A percentile compares a stretch with the other conserved stretches of the same genome.
phyloP scores from a whole-genome alignment of 2,113 vertebrate species.

The Neomonachus schauinslandi region DNA sequence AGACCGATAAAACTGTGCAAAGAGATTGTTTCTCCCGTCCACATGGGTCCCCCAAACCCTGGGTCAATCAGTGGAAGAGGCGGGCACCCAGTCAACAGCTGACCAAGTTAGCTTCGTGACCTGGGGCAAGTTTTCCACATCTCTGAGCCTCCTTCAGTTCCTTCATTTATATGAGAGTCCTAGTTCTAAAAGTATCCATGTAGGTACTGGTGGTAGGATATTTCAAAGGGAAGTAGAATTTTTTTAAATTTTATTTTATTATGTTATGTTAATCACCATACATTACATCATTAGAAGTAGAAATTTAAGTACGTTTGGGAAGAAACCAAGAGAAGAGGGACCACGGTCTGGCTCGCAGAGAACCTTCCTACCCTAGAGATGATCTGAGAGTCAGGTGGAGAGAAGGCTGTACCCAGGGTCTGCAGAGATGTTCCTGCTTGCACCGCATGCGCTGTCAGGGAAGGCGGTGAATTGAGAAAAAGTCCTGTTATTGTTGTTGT shows the following conservation, averaged over 20 bases:
- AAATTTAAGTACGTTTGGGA: conserved; percentile 14
- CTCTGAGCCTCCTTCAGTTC: not conserved
- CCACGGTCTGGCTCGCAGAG: not conserved
- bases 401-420: not conserved
- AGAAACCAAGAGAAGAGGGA: not conserved
- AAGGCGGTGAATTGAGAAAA: not conserved
- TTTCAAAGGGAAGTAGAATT: not conserved
- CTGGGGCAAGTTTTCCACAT: not conserved
- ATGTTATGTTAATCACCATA: too few relatives aligned
- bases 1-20: not conserved
- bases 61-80: not conserved
- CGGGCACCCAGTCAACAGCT: rapidly evolving
- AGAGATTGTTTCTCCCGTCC: not conserved
- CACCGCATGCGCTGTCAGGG: not conserved
- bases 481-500: not conserved
- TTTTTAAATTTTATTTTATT: too few relatives aligned
- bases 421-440: not conserved
- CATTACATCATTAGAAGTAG: not conserved
- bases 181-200: not conserved
- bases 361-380: not conserved
- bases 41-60: not conserved
- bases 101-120: not conserved
- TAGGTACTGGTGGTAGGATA: not conserved
- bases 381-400: not conserved
- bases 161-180: not conserved